These are phyloP conservation scores for Strongylocentrotus purpuratus DNA, from an alignment of 35 echinoderm and acorn worm species.

Conservation along the genomic window DNA sequence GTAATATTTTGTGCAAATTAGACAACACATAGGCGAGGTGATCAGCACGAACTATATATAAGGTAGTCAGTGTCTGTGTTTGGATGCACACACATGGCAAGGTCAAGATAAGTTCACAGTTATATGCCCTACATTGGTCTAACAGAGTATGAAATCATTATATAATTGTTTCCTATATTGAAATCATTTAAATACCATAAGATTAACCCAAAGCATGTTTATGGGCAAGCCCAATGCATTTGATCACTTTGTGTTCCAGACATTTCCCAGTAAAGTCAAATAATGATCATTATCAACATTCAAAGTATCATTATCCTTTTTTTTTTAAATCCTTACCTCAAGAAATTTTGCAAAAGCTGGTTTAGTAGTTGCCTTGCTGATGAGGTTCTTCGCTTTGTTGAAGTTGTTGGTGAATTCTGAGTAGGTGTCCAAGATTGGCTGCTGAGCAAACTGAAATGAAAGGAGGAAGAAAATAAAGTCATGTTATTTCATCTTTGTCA, in stretches of 20 bases:
- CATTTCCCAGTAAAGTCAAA: no score
- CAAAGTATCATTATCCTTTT: no score
- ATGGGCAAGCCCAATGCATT: no score
- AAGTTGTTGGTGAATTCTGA: constrained; percentile 97
- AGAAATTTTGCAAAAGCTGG: constrained; percentile 91
- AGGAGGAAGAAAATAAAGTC: not conserved
- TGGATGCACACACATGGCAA: not conserved
- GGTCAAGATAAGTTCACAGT: not conserved
- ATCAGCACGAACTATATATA: constrained; percentile 9
- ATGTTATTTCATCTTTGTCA: no score
- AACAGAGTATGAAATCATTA: not conserved
- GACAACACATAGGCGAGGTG: not conserved
- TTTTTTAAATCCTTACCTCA: constrained; percentile 73
- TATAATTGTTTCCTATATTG: no score
- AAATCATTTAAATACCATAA: no score
- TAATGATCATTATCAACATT: no score
- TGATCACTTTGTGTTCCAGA: no score
- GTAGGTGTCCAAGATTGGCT: constrained; percentile 93
- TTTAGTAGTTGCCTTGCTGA: constrained; percentile 89
- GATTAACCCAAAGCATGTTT: no score
- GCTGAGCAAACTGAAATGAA: constrained; percentile 90
- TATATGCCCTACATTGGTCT: not conserved
- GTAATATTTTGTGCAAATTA: constrained; percentile 5
- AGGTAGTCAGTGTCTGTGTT: not conserved
- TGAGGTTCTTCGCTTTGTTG: constrained; percentile 88